These are phyloP conservation scores for Brachynemurus nebulosus DNA, from an alignment of 2,888 invertebrate species.

Conservation along the genomic window DNA sequence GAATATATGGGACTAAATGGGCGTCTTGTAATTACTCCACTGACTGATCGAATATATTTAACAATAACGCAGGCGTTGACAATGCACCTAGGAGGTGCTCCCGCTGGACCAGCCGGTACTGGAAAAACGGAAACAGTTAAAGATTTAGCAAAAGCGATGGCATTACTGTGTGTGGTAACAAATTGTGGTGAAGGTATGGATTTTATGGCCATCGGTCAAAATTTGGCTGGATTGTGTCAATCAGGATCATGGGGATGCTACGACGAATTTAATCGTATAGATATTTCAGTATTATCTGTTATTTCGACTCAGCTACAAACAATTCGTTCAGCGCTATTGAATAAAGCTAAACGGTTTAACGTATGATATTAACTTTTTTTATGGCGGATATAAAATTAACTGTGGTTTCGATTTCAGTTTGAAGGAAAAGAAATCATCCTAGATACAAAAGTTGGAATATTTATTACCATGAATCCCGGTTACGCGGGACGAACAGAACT, in stretches of 20 bases:
- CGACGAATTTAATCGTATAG: constrained; percentile 89
- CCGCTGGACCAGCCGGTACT: constrained; percentile 72
- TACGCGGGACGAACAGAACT: constrained; percentile 85
- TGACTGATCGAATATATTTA: constrained; percentile 85
- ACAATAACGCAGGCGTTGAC: constrained; percentile 86
- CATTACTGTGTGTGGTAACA: constrained; percentile 68
- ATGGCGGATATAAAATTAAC: neutral
- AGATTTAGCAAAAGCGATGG: constrained; percentile 82
- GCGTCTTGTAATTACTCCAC: constrained; percentile 78
- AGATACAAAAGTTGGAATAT: constrained; percentile 79
- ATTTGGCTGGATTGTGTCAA: constrained; percentile 62
- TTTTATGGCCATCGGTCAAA: constrained; percentile 66
- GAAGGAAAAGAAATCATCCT: constrained; percentile 70
- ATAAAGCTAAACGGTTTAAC: constrained; percentile 58
- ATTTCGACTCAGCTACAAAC: constrained; percentile 86
- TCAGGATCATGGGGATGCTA: constrained; percentile 95
- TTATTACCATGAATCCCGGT: constrained; percentile 92
- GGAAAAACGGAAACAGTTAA: constrained; percentile 89
- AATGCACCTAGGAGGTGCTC: constrained; percentile 85
- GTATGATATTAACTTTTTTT: constrained; percentile 32
- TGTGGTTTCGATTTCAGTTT: constrained; percentile 39
- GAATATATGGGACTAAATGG: constrained; percentile 93
- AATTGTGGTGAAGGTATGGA: constrained; percentile 94
- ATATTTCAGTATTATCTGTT: constrained; percentile 82
- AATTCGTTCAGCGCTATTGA: constrained; percentile 68